Conservation (phyloP, 2,113 vertebrate genomes). For the Gymnarchus niloticus region DNA sequence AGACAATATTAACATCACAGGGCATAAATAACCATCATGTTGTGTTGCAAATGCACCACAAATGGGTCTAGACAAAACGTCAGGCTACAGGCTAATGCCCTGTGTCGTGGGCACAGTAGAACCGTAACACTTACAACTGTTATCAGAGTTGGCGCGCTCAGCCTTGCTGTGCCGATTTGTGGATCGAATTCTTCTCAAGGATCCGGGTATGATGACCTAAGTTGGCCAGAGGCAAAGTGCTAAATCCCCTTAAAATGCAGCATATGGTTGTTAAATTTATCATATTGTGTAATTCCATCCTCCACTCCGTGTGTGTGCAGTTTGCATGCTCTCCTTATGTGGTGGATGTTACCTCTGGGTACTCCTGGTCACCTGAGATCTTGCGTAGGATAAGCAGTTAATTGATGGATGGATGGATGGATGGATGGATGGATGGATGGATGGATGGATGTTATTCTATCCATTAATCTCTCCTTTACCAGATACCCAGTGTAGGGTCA, state of each 20-base stretch:
- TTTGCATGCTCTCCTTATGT: too few relatives aligned
- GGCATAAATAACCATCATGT: not conserved
- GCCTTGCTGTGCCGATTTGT: slow-evolving; percentile 71
- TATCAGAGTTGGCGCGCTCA: slow-evolving; percentile 65
- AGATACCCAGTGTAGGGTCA: not conserved
- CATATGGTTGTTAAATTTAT: too few relatives aligned
- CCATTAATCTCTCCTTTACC: not conserved
- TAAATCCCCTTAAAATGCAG: not conserved
- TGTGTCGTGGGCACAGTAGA: not conserved
- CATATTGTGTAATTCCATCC: too few relatives aligned
- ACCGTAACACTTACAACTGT: slow-evolving; percentile 59
- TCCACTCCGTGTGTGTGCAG: too few relatives aligned
- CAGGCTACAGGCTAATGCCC: not conserved
- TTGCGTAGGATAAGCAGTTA: too few relatives aligned
- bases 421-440: too few relatives aligned
- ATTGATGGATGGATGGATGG: too few relatives aligned
- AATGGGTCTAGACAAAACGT: not conserved
- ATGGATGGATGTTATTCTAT: not conserved
- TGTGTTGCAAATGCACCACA: not conserved
- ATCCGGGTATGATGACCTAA: slow-evolving; percentile 52
- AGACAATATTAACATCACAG: not conserved
- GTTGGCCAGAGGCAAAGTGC: not conserved
- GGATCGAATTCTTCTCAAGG: slow-evolving; percentile 74
- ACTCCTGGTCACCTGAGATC: too few relatives aligned
- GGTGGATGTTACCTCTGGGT: too few relatives aligned